Percentiles rank a stretch among this genome's conserved stretches.
phyloP scores from a whole-genome alignment of 2,888 invertebrate genomes.

The Acronicta aceris region DNA sequence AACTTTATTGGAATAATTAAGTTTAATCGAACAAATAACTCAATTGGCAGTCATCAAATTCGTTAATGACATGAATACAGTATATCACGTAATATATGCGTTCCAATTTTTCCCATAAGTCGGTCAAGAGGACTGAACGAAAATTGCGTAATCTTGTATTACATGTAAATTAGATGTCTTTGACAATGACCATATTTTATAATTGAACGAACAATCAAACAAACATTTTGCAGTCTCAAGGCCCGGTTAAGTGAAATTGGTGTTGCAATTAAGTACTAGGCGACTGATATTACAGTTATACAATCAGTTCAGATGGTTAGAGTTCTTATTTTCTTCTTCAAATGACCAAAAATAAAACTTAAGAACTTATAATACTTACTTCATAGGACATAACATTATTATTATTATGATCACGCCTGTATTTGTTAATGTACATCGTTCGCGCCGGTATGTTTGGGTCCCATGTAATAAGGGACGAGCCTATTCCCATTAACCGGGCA shows the following conservation, averaged over 20 bases:
- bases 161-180: slow-evolving; percentile 53
- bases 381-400: too few relatives aligned
- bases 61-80: slow-evolving; percentile 35
- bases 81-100: slow-evolving; percentile 53
- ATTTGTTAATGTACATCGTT: too few relatives aligned
- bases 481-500: too few relatives aligned
- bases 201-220: slow-evolving; percentile 45
- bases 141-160: slow-evolving; percentile 54
- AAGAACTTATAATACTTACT: too few relatives aligned
- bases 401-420: too few relatives aligned
- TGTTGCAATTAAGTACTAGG: slow-evolving; percentile 31
- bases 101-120: slow-evolving; percentile 56
- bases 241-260: slow-evolving; percentile 17
- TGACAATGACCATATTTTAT: slow-evolving; percentile 60
- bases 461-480: too few relatives aligned
- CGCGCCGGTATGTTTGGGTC: too few relatives aligned
- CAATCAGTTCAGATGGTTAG: too few relatives aligned
- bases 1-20: not conserved
- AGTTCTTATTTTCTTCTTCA: too few relatives aligned
- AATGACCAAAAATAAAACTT: too few relatives aligned
- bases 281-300: not conserved
- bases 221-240: slow-evolving; percentile 48
- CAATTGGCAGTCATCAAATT: slow-evolving; percentile 16
- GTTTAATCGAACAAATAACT: not conserved
- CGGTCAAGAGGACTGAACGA: slow-evolving; percentile 59